Evolutionary conservation across 2,113 vertebrate species (phyloP).

Genomic region (Apistogramma diplotaenia): DNA sequence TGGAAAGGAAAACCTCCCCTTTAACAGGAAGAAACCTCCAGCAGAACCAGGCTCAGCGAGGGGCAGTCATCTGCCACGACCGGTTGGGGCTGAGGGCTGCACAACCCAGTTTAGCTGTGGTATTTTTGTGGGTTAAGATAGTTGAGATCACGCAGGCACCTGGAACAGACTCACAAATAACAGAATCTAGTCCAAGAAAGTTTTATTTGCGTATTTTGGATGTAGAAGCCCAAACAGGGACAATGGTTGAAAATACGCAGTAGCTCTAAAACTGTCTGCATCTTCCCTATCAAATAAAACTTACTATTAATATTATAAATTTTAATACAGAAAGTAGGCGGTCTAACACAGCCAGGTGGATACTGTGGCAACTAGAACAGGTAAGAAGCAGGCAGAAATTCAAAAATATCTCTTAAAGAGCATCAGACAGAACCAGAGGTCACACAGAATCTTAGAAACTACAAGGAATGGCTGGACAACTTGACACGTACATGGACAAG

Average conservation of each 20-base stretch:
- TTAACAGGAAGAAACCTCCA: too few relatives aligned
- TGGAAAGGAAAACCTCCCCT: too few relatives aligned
- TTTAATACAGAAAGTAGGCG: too few relatives aligned
- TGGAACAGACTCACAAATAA: background rate
- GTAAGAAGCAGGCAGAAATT: background rate
- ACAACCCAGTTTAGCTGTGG: too few relatives aligned
- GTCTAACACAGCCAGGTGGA: background rate
- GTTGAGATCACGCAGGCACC: too few relatives aligned
- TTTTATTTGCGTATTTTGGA: background rate
- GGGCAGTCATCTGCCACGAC: too few relatives aligned
- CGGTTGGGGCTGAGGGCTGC: too few relatives aligned
- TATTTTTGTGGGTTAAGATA: too few relatives aligned
- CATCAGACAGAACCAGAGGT: background rate
- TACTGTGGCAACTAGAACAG: background rate
- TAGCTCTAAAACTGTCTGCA: too few relatives aligned
- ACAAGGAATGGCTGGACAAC: background rate
- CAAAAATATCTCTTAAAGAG: background rate
- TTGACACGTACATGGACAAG: background rate
- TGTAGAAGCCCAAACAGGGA: accelerated
- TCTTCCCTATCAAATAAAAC: background rate
- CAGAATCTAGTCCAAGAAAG: background rate
- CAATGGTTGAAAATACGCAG: background rate
- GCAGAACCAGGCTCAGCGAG: too few relatives aligned
- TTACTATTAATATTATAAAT: too few relatives aligned
- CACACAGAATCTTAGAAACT: background rate